Percentiles rank a stretch among this genome's conserved stretches.
These are phyloP conservation scores for Spea multiplicata DNA, from an alignment of 2,113 vertebrate genomes.

Conservation along the genomic window DNA sequence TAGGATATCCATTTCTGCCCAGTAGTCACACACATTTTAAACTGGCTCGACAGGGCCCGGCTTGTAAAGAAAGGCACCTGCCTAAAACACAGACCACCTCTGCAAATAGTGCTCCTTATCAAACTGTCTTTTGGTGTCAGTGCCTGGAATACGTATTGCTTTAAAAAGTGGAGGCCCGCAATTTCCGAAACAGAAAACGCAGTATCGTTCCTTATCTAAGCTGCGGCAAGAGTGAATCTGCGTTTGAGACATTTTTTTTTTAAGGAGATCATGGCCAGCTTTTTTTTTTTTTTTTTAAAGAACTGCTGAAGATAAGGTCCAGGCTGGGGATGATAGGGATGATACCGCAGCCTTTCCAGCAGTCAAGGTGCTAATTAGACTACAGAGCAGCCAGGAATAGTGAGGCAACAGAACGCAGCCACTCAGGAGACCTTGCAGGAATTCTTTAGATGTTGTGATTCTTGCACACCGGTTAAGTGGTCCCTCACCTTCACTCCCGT, in stretches of 20 bases:
- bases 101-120: background rate
- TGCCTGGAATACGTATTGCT: background rate
- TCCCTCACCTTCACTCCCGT: constrained; percentile 25
- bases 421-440: constrained; percentile 8
- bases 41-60: background rate
- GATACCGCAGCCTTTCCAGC: background rate
- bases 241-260: background rate
- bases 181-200: too few relatives aligned
- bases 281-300: background rate
- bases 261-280: background rate
- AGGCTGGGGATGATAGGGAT: background rate
- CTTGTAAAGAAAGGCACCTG: background rate
- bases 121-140: background rate
- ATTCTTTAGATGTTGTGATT: constrained; percentile 14
- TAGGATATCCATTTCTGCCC: background rate
- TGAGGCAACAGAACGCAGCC: constrained; percentile 21
- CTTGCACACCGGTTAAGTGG: constrained; percentile 2
- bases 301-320: background rate
- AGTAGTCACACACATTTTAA: background rate
- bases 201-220: too few relatives aligned
- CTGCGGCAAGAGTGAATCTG: background rate
- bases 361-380: constrained; percentile 21
- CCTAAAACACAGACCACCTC: background rate
- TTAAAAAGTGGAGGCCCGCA: too few relatives aligned
- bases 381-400: constrained; percentile 21